Evolutionary conservation across 2,888 invertebrate genomes (phyloP).

Genomic region (Drosophila planitibia): DNA sequence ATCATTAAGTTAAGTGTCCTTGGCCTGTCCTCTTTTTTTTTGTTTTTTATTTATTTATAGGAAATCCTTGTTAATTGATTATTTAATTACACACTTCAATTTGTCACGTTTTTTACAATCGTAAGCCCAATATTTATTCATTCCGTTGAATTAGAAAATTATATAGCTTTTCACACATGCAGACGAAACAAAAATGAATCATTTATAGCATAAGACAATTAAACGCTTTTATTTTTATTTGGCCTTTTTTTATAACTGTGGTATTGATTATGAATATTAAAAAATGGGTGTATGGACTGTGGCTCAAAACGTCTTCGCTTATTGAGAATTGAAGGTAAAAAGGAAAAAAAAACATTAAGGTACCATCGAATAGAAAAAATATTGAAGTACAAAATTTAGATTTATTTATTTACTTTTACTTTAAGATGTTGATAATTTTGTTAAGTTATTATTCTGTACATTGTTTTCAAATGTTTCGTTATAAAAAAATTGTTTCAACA

Average conservation of each 20-base stretch:
- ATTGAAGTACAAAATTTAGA: background rate
- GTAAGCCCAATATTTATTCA: background rate
- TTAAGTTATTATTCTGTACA: background rate
- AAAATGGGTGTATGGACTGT: background rate
- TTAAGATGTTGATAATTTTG: background rate
- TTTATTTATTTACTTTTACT: background rate
- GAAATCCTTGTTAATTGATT: constrained; percentile 23
- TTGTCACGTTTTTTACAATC: background rate
- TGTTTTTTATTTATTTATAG: constrained; percentile 1
- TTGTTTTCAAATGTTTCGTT: background rate
- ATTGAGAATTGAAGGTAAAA: background rate
- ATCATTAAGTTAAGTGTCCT: constrained; percentile 11
- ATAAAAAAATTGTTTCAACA: background rate
- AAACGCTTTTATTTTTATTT: background rate
- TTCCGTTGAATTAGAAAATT: background rate
- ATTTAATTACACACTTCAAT: constrained; percentile 6
- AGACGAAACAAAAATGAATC: background rate
- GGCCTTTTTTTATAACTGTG: background rate
- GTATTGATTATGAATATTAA: background rate
- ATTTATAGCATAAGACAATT: background rate
- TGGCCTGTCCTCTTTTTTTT: background rate
- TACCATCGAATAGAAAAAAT: background rate
- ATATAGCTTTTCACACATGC: background rate
- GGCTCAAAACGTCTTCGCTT: background rate
- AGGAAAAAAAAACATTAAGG: background rate